Evolutionary conservation across 2,797 vertebrate genomes (phyloP), one percentile per base, ranked within the genome.

Genomic region (Arctocebus calabarensis): DNA sequence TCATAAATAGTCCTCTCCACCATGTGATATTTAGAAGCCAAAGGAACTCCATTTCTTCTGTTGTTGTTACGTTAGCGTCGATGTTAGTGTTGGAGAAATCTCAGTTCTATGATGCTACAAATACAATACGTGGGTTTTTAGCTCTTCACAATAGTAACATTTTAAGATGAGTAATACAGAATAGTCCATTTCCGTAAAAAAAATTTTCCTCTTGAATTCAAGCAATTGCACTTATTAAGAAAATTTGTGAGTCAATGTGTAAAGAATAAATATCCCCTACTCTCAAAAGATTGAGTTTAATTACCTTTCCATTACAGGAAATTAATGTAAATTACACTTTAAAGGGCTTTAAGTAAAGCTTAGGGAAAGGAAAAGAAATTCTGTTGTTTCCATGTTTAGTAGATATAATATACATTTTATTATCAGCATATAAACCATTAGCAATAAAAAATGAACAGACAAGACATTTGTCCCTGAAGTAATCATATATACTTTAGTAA

Each of bases 191-290:
- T 79, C 29, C 90, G 90, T 77, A 88, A 78, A 48, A 84, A 4
- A 86, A 89, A 16, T n/a, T 29, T 96, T 62, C 8, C 87, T 61
- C 73, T 86, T 88, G 57, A 89, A 68, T 52, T 66, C 4, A 7
- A 74, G 23, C 27, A 94, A 75, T 2, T 85, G 25, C 25, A 75
- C 48, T 84, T 90, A 71, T 91, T 86, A 91, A 96, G 40, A 79
- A 25, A 34, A 91, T 62, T 85, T 89, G 62, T 95, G 74, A 93
- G 27, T 89, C 64, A 90, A 52, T 93, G 86, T 75, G 94, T 40
- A 86, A 88, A 84, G 77, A 96, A 88, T 91, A 94, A 97, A 71
- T 45, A 87, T 52, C 7, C 57, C 57, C 22, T 92, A 86, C 27
- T n/a, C 94, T 43, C 32, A 93, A 92, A 96, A 55, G 34, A 16